Evolutionary conservation across 1,140 invertebrate species (phyloP), one percentile per base, ranked within the genome.

Genomic region (Lethrus apterus): DNA sequence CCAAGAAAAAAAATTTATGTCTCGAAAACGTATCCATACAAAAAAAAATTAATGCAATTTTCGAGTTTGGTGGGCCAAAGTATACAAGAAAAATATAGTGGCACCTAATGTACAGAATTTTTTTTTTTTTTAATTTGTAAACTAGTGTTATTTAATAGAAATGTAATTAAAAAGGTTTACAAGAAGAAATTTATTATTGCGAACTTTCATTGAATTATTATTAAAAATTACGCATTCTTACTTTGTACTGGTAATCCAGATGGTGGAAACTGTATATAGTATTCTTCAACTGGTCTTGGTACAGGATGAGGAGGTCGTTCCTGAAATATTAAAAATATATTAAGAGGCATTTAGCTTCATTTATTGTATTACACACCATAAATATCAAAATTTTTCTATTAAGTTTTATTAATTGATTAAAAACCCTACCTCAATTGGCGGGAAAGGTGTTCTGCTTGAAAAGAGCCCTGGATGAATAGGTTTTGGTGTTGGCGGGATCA

Each of bases 221-320:
- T 5, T 26, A 26, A 26, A 4, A 26, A 26, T 5, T 26, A 4
- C 56, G n/a, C n/a, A n/a, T n/a, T n/a, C 62, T 65, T 56, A 75
- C 73, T 60, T 50, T 68, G 58, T 34, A 71, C 53, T 4, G 72
- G 67, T 45, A 70, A 53, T 45, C 73, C 72, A 3, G 70, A 72
- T 2, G 71, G 68, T 23, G 73, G 71, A 54, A 73, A 76, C 1
- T 70, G 62, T 36, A 75, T 73, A 48, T 72, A 75, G 55, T 71
- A 71, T 13, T 72, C 62, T 34, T 63, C 64, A 40, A 66, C 65
- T 9, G 67, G 65, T 50, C 71, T 69, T 10, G 70, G 70, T 0
- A 67, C 57, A 3, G 71, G 70, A 35, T 70, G 71, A 43, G 50
- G 50, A 2, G 50, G 50, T 20, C 50, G 30, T 40, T 48, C 50